Evolutionary conservation across 2,797 vertebrate species (phyloP).

Genomic region (Silurus lanzhouensis): DNA sequence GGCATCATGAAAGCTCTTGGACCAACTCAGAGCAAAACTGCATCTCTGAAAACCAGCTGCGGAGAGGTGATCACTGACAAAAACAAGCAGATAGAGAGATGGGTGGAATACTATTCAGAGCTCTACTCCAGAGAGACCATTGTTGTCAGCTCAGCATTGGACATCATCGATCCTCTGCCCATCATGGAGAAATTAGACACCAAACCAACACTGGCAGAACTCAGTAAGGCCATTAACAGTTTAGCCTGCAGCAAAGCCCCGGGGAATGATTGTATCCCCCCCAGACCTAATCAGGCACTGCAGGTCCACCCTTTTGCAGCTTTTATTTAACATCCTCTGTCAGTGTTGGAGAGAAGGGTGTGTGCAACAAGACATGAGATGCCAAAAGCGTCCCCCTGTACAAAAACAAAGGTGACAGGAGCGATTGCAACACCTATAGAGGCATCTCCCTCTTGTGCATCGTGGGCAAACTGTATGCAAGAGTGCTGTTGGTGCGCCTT

Average conservation of each 20-base stretch:
- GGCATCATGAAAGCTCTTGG: too few species aligned
- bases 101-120: not conserved
- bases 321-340: slow-evolving; percentile 6
- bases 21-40: not conserved
- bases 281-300: slow-evolving; percentile 15
- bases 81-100: slow-evolving; percentile 5
- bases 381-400: not conserved
- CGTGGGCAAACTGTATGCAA: not conserved
- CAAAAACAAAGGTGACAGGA: not conserved
- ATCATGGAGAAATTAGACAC: not conserved
- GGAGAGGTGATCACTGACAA: not conserved
- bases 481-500: too few species aligned
- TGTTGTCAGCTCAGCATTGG: not conserved
- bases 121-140: slow-evolving; percentile 7
- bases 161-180: not conserved
- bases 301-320: not conserved
- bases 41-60: not conserved
- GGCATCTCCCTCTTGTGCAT: not conserved
- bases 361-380: slow-evolving; percentile 26
- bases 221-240: not conserved
- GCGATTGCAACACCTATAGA: not conserved
- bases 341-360: slow-evolving; percentile 29
- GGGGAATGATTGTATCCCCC: slow-evolving; percentile 23
- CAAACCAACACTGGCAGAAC: not conserved
- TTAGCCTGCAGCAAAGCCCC: not conserved